Conservation (phyloP, 1,140 invertebrate species). For the Sycobia sp. region DNA sequence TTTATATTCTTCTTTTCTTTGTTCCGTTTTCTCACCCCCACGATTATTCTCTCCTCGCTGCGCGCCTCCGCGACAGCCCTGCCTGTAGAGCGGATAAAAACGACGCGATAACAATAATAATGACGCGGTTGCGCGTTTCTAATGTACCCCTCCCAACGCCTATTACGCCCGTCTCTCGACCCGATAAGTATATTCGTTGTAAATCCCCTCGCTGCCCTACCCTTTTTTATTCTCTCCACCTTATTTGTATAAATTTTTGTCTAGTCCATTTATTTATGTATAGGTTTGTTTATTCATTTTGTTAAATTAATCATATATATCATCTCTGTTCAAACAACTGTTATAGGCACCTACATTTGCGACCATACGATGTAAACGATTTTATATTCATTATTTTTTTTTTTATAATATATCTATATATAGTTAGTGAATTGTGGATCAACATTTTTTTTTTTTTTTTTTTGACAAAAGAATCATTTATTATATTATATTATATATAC, state of each 20-base stretch:
- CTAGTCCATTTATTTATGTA: neutral
- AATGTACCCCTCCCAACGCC: neutral
- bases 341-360: slow-evolving; percentile 30
- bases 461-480: too few relatives aligned
- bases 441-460: too few relatives aligned
- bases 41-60: too few relatives aligned
- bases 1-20: neutral
- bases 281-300: slow-evolving; percentile 1
- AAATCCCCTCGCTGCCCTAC: slow-evolving; percentile 11
- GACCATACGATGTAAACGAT: neutral
- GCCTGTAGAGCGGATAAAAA: slow-evolving; percentile 10
- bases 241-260: neutral
- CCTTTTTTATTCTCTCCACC: neutral
- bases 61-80: too few relatives aligned
- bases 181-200: slow-evolving; percentile 31
- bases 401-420: too few relatives aligned
- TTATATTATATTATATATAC: too few relatives aligned
- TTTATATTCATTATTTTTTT: too few relatives aligned
- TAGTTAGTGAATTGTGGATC: too few relatives aligned
- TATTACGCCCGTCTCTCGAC: neutral
- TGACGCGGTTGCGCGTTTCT: slow-evolving; percentile 9
- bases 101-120: slow-evolving; percentile 35
- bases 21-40: neutral
- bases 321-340: slow-evolving; percentile 11
- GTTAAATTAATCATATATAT: slow-evolving; percentile 10